A percentile compares a stretch with the other conserved stretches of the same genome.
These are phyloP conservation scores for Halichoeres trimaculatus DNA, from an alignment of 2,113 vertebrate species.

Conservation along the genomic window DNA sequence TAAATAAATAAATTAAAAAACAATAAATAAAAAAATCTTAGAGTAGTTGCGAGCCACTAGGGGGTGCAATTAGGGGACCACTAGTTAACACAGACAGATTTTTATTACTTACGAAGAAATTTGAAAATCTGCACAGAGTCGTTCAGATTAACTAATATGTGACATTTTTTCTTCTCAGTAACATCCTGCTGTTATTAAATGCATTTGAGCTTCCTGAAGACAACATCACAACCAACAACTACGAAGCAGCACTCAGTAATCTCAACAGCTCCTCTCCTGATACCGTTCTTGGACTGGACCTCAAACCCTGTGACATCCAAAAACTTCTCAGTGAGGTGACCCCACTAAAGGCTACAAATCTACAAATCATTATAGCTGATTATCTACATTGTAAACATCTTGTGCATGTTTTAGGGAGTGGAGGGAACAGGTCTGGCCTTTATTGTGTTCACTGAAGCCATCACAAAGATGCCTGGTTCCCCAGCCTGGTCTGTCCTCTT, in stretches of 20 bases:
- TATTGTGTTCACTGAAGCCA: slow-evolving; percentile 94
- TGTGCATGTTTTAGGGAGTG: slow-evolving; percentile 83
- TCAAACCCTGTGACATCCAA: slow-evolving; percentile 65
- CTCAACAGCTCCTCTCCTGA: slow-evolving; percentile 65
- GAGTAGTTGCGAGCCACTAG: too few species aligned
- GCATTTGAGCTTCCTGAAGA: slow-evolving; percentile 66
- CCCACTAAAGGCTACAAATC: neutral
- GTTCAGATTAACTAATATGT: neutral
- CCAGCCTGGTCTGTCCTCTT: slow-evolving; percentile 91
- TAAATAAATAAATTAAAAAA: too few species aligned
- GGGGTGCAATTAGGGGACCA: too few species aligned
- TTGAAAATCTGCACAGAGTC: neutral
- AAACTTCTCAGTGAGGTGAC: slow-evolving; percentile 71
- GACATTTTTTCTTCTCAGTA: slow-evolving; percentile 49
- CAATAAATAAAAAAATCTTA: too few species aligned
- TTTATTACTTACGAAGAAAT: too few species aligned
- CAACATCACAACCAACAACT: slow-evolving; percentile 63
- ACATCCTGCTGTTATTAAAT: slow-evolving; percentile 68
- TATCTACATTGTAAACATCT: neutral
- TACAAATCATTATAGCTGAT: neutral
- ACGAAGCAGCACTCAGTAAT: slow-evolving; percentile 20
- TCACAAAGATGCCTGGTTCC: slow-evolving; percentile 91
- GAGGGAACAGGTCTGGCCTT: slow-evolving; percentile 94
- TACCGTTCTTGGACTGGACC: slow-evolving; percentile 45
- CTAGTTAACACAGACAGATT: too few species aligned